These are phyloP conservation scores for Ophion obscuratus DNA, from an alignment of 2,888 invertebrate genomes.

Conservation along the genomic window DNA sequence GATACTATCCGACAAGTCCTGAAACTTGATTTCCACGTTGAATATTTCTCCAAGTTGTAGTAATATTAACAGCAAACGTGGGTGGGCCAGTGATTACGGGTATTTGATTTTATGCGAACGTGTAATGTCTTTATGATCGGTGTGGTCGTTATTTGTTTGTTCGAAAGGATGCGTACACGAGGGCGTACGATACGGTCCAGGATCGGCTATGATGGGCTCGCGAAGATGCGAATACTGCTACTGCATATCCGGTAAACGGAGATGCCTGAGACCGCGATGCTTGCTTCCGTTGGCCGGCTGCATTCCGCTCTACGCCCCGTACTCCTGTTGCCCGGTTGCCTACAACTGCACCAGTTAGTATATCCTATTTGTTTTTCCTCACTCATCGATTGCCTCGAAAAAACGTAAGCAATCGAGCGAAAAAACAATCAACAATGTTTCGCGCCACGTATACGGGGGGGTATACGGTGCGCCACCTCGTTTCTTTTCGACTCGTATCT, in stretches of 20 bases:
- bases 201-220: constrained; percentile 92
- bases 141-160: not conserved
- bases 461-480: no score
- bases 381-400: not conserved
- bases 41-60: no score
- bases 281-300: constrained; percentile 91
- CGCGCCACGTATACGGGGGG: no score
- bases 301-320: constrained; percentile 86
- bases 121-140: no score
- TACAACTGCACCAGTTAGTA: constrained; percentile 88
- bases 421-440: no score
- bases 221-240: constrained; percentile 95
- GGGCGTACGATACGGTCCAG: constrained; percentile 90
- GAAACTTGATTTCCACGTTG: no score
- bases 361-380: constrained; percentile 2
- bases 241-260: constrained; percentile 86
- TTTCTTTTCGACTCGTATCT: no score
- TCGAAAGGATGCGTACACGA: constrained; percentile 89
- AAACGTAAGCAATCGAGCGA: not conserved
- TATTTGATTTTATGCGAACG: no score
- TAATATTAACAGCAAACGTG: no score
- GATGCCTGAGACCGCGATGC: constrained; percentile 93
- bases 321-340: constrained; percentile 92
- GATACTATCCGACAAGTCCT: no score
- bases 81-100: no score